Conservation (phyloP, 2,888 invertebrate genomes). For the Drosophila melanocephala region DNA sequence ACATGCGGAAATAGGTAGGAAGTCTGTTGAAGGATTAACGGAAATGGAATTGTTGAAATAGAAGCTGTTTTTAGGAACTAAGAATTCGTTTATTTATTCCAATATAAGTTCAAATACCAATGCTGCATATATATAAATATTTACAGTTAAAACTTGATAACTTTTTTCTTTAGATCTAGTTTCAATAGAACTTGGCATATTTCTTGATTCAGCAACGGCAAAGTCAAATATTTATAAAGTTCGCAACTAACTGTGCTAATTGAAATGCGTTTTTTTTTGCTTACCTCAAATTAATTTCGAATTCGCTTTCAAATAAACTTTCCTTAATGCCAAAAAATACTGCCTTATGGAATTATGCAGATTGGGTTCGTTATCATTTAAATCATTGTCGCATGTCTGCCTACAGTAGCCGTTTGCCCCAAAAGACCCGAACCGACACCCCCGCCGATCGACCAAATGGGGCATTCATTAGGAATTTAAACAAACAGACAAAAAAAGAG, state of each 20-base stretch:
- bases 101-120: not conserved
- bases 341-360: constrained; percentile 58
- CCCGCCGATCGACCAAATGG: constrained; percentile 43
- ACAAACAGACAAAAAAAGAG: constrained; percentile 24
- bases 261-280: constrained; percentile 45
- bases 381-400: constrained; percentile 71
- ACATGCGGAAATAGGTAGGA: constrained; percentile 43
- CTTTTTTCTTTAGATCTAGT: not conserved
- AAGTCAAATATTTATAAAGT: not conserved
- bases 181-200: not conserved
- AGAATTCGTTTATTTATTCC: not conserved
- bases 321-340: constrained; percentile 43
- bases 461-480: constrained; percentile 80
- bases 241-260: constrained; percentile 34
- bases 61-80: not conserved
- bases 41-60: constrained; percentile 15
- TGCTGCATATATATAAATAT: not conserved
- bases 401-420: constrained; percentile 43
- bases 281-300: constrained; percentile 11
- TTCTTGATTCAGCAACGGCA: not conserved
- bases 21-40: constrained; percentile 34
- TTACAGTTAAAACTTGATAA: not conserved
- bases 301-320: constrained; percentile 21
- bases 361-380: constrained; percentile 75
- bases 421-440: constrained; percentile 1